Evolutionary conservation across 2,113 vertebrate species (phyloP), one percentile per base, ranked within the genome.

Genomic region (Zosterops borbonicus): DNA sequence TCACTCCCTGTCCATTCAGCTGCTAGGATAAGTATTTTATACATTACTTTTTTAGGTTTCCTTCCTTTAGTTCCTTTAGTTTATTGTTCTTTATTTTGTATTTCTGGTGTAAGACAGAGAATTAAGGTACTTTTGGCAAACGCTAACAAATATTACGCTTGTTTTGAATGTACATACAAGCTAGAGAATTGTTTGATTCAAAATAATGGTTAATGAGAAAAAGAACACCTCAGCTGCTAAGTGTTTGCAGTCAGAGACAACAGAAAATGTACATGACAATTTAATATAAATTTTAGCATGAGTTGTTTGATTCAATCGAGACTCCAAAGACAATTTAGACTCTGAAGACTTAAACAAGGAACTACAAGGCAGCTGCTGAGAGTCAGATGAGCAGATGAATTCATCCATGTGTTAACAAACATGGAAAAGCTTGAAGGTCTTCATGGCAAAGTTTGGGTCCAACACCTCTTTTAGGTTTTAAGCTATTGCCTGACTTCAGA

Each of bases 341-440:
- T 73, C 31, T 46, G 65, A 78, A 53, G 22, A 49, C 21, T 68
- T 78, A n/a, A 63, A 25, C 9, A 33, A 29, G 25, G 2, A 56
- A 41, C 9, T 14, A 23, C 63, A 81, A 12, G 13, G 22, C 23
- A 84, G 24, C 12, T n/a, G 17, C 11, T 53, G 44, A 33, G 25
- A 29, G 13, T 28, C 23, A 18, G 14, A 53, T 22, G 29, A 23
- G 22, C 18, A 64, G 35, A 27, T 1, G 5, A 81, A 55, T 59
- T 15, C 9, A 22, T 20, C 3, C 5, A 2, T 0, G 0, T 28
- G 21, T 42, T 44, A 76, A 11, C 5, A 33, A 9, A 29, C 13
- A 14, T 16, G 12, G 20, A 77, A n/a, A n/a, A 44, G 1, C 14
- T 35, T 63, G 33, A n/a, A 62, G 21, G 6, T 60, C 29, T 33